These are phyloP conservation scores for Halichondria panicea DNA, from an alignment of 37 sponge, comb jelly and placozoan genomes.

Conservation along the genomic window DNA sequence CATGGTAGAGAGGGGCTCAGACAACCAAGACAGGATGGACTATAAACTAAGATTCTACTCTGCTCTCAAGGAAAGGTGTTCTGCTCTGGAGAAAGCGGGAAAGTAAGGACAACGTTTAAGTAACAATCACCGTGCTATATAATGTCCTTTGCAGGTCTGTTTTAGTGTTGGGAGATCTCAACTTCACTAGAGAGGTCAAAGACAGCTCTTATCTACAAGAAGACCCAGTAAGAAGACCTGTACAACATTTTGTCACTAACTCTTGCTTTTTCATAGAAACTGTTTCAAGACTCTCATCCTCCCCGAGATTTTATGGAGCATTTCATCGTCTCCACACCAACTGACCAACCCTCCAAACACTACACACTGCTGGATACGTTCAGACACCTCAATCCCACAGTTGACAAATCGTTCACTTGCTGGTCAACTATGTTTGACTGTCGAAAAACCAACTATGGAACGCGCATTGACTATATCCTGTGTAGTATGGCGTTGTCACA, in stretches of 20 bases:
- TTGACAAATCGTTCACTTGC: conserved; percentile 80
- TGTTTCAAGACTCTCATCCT: conserved; percentile 7
- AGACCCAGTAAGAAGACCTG: conserved; percentile 34
- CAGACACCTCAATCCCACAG: conserved; percentile 65
- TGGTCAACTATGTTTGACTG: conserved; percentile 81
- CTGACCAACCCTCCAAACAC: not conserved
- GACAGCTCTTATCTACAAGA: conserved; percentile 73
- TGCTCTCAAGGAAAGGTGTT: conserved; percentile 48
- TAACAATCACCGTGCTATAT: not conserved
- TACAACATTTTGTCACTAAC: not conserved
- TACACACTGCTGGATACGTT: conserved; percentile 65
- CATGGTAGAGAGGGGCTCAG: conserved; percentile 46
- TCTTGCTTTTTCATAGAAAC: not conserved
- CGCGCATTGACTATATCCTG: conserved; percentile 86
- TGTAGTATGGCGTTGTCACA: conserved; percentile 3
- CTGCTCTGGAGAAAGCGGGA: conserved; percentile 58
- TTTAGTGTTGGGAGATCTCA: conserved; percentile 73
- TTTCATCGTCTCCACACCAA: not conserved
- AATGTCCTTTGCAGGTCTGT: conserved; percentile 36
- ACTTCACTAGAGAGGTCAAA: conserved; percentile 48
- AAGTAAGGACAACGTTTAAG: conserved; percentile 53
- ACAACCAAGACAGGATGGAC: conserved; percentile 47
- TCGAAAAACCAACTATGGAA: conserved; percentile 89
- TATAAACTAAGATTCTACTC: conserved; percentile 76
- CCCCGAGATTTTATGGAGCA: not conserved